Evolutionary conservation across 2,888 invertebrate species (phyloP), one percentile per base, ranked within the genome.

Genomic region (Drosophila nr. perissopoda): DNA sequence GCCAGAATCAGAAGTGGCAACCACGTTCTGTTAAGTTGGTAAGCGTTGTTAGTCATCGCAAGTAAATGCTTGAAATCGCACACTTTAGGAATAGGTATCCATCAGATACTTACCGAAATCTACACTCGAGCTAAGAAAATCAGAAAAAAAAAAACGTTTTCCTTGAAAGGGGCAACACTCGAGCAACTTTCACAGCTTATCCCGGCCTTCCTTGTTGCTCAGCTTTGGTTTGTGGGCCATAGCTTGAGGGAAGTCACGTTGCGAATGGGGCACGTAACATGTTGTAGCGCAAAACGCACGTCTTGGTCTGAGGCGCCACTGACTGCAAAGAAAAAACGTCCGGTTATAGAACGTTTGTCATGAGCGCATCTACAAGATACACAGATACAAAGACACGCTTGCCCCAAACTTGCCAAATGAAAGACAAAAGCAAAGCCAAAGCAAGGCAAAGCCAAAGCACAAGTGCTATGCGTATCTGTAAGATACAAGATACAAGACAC

Each of bases 201-300:
- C 53, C 34, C 48, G 45, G 45, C 1, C 45, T 16, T 45, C 45
- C 45, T 45, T 45, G 45, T 45, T 45, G 45, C 25, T 16, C 25
- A 16, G 45, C 45, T 45, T 45, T 7, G 21, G 45, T 21, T 58
- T 63, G 69, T 81, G 75, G 74, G 76, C 79, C 86, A 86, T 75
- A 72, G 77, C 72, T 75, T 76, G 74, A 83, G 79, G 87, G 79
- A 83, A 83, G 83, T 83, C 87, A 84, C 82, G 83, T 83, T 77
- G 76, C 83, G 68, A 77, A 80, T 83, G 87, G 69, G 87, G 83
- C 85, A 85, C 85, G 85, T 85, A 87, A 67, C 87, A 63, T 65
- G 59, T 76, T 74, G 60, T 58, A 53, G 77, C 73, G 53, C 68
- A 66, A 60, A 78, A 25, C 45, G 86, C 83, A 84, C 83, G 87